These are phyloP conservation scores for Tetrax tetrax DNA, from an alignment of 2,113 vertebrate species.

Conservation along the genomic window DNA sequence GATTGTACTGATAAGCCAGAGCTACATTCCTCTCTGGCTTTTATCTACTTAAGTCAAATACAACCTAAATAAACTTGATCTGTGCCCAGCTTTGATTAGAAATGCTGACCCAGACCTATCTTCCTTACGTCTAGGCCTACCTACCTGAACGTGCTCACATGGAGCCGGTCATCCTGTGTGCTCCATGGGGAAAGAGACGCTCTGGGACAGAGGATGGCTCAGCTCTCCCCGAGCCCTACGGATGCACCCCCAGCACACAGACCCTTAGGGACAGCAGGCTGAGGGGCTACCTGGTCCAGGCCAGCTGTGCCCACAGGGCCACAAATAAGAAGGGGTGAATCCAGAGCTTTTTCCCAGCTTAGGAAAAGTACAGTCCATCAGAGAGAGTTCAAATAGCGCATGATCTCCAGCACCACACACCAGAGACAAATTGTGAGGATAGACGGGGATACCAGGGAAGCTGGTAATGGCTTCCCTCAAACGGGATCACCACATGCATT, in stretches of 20 bases:
- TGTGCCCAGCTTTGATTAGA: not conserved
- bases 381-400: rapidly evolving
- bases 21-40: not conserved
- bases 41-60: not conserved
- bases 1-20: not conserved
- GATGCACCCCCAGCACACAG: not conserved
- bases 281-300: not conserved
- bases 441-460: rapidly evolving
- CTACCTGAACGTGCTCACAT: rapidly evolving
- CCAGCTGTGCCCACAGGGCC: not conserved
- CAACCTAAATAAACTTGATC: not conserved
- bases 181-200: rapidly evolving
- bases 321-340: rapidly evolving
- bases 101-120: not conserved
- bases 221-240: not conserved
- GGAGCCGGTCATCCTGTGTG: rapidly evolving
- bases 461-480: too few species aligned
- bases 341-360: not conserved
- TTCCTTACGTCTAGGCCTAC: not conserved
- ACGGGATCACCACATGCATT: not conserved
- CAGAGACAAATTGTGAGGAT: too few species aligned
- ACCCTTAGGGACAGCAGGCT: rapidly evolving
- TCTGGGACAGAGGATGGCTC: too few species aligned
- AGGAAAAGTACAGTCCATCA: rapidly evolving
- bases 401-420: not conserved